These are phyloP conservation scores for Alsophila aescularia DNA, from an alignment of 2,888 invertebrate species.

Conservation along the genomic window DNA sequence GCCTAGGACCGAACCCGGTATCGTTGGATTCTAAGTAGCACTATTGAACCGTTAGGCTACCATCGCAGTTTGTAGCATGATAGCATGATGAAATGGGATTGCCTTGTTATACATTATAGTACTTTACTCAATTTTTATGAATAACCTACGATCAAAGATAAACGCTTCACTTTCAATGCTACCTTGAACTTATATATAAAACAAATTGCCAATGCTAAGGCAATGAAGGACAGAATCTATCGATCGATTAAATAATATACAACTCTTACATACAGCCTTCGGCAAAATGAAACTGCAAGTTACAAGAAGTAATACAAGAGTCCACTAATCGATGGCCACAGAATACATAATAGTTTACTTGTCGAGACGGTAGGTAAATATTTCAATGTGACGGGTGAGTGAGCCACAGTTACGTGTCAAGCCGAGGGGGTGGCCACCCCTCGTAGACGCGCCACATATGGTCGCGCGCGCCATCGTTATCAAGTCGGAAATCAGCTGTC, in stretches of 20 bases:
- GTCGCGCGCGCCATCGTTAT: conserved; percentile 51
- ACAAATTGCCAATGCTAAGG: conserved; percentile 10
- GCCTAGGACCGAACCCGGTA: no score
- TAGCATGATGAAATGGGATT: no score
- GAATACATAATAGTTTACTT: no score
- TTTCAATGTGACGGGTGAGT: conserved; percentile 34
- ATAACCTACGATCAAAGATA: no score
- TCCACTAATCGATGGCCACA: conserved; percentile 19
- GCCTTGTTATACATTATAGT: no score
- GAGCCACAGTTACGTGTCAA: conserved; percentile 34
- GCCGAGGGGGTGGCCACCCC: conserved; percentile 38
- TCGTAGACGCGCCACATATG: conserved; percentile 53
- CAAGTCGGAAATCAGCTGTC: conserved; percentile 77
- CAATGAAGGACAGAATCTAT: conserved; percentile 14
- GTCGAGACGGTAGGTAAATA: conserved; percentile 24
- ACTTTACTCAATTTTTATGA: no score
- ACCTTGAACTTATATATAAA: conserved; percentile 24
- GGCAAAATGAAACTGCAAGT: conserved; percentile 8
- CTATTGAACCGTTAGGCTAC: no score
- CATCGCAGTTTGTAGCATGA: no score
- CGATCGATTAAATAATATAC: conserved; percentile 18
- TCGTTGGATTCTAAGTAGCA: no score
- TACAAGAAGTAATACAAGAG: neutral
- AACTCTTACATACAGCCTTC: conserved; percentile 9
- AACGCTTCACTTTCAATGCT: conserved; percentile 1